Percentiles rank a stretch among this genome's conserved stretches.
phyloP scores from a whole-genome alignment of 2,113 vertebrate genomes.

The Sebastes fasciatus region DNA sequence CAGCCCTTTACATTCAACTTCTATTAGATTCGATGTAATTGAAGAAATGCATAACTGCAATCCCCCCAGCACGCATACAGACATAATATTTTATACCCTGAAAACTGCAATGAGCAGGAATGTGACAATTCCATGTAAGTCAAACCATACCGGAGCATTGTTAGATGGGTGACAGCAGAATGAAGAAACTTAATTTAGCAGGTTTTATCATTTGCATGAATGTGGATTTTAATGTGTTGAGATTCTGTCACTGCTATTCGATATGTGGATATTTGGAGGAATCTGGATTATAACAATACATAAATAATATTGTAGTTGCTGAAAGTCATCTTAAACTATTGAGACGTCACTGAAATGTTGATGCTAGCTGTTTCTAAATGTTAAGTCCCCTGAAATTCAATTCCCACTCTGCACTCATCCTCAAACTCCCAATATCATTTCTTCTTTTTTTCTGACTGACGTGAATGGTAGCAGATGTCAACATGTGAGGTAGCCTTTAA shows the following conservation, averaged over 20 bases:
- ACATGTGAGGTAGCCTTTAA: conserved; percentile 14
- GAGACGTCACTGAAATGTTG: conserved; percentile 33
- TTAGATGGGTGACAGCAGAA: conserved; percentile 66
- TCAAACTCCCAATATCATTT: background rate
- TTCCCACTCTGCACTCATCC: background rate
- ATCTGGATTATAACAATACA: conserved; percentile 36
- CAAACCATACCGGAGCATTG: background rate
- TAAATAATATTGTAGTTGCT: conserved; percentile 31
- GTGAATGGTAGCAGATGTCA: conserved; percentile 30
- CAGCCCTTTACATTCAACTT: conserved; percentile 1
- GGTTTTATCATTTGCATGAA: conserved; percentile 72
- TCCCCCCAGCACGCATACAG: background rate
- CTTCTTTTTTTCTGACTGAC: conserved; percentile 6
- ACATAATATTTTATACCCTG: background rate
- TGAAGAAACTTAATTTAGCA: conserved; percentile 84
- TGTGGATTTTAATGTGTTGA: conserved; percentile 68
- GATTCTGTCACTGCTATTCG: conserved; percentile 39
- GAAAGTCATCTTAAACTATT: conserved; percentile 55
- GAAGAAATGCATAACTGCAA: background rate
- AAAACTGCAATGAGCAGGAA: conserved; percentile 17
- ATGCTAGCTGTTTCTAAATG: conserved; percentile 15
- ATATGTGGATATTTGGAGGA: conserved; percentile 65
- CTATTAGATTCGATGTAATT: conserved; percentile 9
- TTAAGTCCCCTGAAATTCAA: background rate
- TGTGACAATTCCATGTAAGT: background rate